These are phyloP conservation scores for Xerus rutilus DNA, from an alignment of 2,797 vertebrate species.

Conservation along the genomic window DNA sequence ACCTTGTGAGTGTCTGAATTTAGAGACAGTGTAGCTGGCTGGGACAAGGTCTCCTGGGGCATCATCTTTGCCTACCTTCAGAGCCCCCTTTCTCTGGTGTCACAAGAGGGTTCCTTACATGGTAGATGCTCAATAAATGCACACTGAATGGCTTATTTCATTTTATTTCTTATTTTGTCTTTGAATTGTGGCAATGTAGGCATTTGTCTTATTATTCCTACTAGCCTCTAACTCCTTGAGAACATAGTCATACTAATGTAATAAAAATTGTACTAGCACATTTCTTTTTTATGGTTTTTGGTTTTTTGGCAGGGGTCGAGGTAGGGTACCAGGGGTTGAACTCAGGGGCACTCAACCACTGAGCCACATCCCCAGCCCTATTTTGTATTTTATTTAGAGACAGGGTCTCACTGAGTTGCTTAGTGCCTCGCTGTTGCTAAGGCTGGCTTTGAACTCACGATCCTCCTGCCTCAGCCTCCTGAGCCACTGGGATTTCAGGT, in stretches of 20 bases:
- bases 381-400: too few species aligned
- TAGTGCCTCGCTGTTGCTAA: too few species aligned
- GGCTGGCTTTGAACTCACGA: too few species aligned
- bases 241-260: not conserved
- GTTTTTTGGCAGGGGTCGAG: too few species aligned
- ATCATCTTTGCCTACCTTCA: not conserved
- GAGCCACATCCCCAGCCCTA: too few species aligned
- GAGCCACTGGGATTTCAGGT: too few species aligned
- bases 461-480: too few species aligned
- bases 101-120: not conserved
- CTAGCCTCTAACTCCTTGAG: not conserved
- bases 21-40: not conserved
- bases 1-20: not conserved
- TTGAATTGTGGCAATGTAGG: not conserved
- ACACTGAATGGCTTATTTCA: not conserved
- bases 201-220: not conserved
- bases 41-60: not conserved
- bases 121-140: not conserved
- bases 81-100: not conserved
- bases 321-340: too few species aligned
- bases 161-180: not conserved
- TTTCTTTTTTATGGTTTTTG: not conserved
- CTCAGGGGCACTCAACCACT: too few species aligned
- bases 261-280: not conserved
- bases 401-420: too few species aligned